Percentiles rank a stretch among this genome's conserved stretches.
Evolutionary conservation across 1,140 invertebrate genomes (phyloP).

Genomic region (Battus philenor): DNA sequence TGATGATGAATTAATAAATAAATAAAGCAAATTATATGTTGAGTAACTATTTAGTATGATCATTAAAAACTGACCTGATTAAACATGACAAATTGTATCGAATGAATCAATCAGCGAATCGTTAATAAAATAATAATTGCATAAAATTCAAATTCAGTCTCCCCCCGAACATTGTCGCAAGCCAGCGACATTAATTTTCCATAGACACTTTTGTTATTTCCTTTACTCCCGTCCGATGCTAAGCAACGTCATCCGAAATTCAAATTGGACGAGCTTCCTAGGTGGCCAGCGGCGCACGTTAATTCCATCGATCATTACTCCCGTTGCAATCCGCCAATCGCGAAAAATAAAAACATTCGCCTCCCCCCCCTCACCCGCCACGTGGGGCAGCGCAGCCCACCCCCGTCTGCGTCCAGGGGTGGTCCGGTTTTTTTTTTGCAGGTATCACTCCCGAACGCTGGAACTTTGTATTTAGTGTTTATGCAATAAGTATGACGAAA

Average conservation of each 20-base stretch:
- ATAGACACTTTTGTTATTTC: slow-evolving; percentile 7
- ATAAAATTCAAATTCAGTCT: slow-evolving; percentile 6
- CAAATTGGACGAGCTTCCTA: slow-evolving; percentile 39
- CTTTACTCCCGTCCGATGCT: not conserved
- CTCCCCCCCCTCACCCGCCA: slow-evolving; percentile 27
- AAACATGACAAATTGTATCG: no score
- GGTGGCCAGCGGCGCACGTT: slow-evolving; percentile 56
- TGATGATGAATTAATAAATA: no score
- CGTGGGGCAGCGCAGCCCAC: slow-evolving; percentile 42
- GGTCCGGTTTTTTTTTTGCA: slow-evolving; percentile 69
- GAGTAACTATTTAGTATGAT: no score
- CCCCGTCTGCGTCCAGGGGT: slow-evolving; percentile 30
- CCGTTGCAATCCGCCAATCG: slow-evolving; percentile 70
- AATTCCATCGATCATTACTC: slow-evolving; percentile 74
- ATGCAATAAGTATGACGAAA: slow-evolving; percentile 1
- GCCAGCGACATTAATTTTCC: slow-evolving; percentile 3
- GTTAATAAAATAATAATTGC: no score
- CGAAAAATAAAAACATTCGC: slow-evolving; percentile 70
- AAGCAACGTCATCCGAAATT: slow-evolving; percentile 39
- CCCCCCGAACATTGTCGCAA: not conserved
- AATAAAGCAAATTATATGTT: no score
- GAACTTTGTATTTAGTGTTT: slow-evolving; percentile 7
- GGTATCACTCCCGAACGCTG: slow-evolving; percentile 56
- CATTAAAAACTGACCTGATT: no score
- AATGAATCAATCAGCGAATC: no score